These are phyloP conservation scores for Macheiramphus alcinus DNA, from an alignment of 2,113 vertebrate genomes.

Conservation along the genomic window DNA sequence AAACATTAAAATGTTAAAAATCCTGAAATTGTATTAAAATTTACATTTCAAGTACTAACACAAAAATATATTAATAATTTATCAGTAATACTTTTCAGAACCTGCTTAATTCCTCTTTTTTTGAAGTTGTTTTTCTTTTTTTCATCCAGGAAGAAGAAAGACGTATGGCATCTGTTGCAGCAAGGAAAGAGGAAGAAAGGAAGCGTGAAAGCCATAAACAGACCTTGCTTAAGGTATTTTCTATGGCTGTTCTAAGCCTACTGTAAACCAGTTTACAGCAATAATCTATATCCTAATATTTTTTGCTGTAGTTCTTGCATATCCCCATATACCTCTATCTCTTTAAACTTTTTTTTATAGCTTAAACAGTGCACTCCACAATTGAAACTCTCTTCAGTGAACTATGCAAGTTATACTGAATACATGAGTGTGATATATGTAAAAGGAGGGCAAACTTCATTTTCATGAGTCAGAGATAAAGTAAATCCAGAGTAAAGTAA, in stretches of 20 bases:
- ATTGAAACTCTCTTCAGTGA: not conserved
- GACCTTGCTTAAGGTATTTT: conserved; percentile 87
- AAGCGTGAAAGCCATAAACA: conserved; percentile 94
- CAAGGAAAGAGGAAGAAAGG: conserved; percentile 95
- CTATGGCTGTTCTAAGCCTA: not conserved
- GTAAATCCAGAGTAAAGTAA: not conserved
- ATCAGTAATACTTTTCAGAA: not conserved
- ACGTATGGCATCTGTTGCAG: conserved; percentile 88
- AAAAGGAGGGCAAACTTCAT: not conserved
- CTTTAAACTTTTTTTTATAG: not conserved
- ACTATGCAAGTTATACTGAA: not conserved
- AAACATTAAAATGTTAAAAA: not conserved
- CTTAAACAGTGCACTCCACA: not conserved
- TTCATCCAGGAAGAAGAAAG: conserved; percentile 93
- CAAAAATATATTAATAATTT: not conserved
- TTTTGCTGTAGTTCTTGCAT: not conserved
- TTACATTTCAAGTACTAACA: not conserved
- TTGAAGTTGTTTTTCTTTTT: not conserved
- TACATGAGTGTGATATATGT: not conserved
- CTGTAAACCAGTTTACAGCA: not conserved
- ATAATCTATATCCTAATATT: not conserved
- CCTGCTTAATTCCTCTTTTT: not conserved
- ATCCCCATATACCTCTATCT: not conserved
- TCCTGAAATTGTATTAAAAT: not conserved
- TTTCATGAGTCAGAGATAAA: not conserved